phyloP scores from a whole-genome alignment of 2,888 invertebrate species.

The Sarcophaga variegata region DNA sequence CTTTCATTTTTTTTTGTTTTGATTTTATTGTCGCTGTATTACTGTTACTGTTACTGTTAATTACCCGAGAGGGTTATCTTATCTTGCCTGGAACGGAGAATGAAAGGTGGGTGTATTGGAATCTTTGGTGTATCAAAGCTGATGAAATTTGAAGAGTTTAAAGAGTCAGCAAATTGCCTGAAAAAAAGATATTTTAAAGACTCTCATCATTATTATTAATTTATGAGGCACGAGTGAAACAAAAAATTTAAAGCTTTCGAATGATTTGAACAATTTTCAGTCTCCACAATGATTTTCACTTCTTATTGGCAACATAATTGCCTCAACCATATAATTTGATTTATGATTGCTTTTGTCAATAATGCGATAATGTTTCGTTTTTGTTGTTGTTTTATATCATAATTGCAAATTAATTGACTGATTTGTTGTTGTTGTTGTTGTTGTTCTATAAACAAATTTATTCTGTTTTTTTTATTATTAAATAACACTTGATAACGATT shows the following conservation, averaged over 20 bases:
- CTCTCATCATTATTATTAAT: too few relatives aligned
- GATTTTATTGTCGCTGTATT: background rate
- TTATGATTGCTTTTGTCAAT: too few relatives aligned
- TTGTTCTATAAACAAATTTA: background rate
- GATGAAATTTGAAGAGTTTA: constrained; percentile 4
- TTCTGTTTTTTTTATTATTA: background rate
- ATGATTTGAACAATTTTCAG: too few relatives aligned
- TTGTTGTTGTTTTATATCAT: background rate
- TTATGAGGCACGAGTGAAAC: too few relatives aligned
- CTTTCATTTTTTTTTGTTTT: constrained; percentile 40
- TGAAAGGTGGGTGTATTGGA: background rate
- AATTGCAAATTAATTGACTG: background rate
- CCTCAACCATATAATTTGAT: too few relatives aligned
- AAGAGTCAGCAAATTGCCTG: background rate
- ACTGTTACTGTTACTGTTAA: background rate
- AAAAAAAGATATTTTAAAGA: background rate
- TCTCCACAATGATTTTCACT: too few relatives aligned
- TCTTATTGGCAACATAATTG: too few relatives aligned
- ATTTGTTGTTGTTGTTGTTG: background rate
- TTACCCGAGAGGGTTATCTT: background rate
- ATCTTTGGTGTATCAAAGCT: background rate
- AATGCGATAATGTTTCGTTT: too few relatives aligned
- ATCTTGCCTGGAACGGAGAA: background rate
- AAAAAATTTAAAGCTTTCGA: too few relatives aligned
- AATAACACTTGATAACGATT: background rate